Conservation (phyloP, 2,113 vertebrate genomes). For the Deroptyus accipitrinus region DNA sequence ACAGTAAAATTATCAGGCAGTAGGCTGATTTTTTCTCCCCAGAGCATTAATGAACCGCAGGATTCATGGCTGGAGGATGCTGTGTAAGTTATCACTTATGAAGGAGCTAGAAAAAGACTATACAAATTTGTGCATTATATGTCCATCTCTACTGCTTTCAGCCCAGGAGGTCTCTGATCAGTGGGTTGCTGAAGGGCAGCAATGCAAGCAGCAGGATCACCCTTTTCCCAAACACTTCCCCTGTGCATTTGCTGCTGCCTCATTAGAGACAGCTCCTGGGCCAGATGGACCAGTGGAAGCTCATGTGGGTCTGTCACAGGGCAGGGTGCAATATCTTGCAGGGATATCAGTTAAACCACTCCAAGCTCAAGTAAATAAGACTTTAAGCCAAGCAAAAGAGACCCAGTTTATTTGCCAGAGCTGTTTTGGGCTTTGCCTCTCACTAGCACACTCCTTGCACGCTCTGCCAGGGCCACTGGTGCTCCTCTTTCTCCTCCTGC, state of each 20-base stretch:
- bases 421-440: background rate
- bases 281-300: background rate
- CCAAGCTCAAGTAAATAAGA: background rate
- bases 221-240: background rate
- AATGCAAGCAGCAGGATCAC: background rate
- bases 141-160: background rate
- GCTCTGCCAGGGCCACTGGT: background rate
- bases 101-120: background rate
- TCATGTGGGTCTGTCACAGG: background rate
- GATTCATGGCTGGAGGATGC: background rate
- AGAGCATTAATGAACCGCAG: background rate
- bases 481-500: background rate
- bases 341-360: background rate
- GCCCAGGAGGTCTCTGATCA: background rate
- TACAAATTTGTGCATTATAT: background rate
- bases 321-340: background rate
- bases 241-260: background rate
- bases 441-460: background rate
- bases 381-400: background rate
- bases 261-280: fast-evolving
- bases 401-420: background rate
- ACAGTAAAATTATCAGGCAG: background rate
- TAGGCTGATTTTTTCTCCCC: background rate
- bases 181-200: background rate
- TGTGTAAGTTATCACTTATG: background rate